These are phyloP conservation scores for Magallana gigas DNA, from an alignment of 1,140 invertebrate genomes.

Conservation along the genomic window DNA sequence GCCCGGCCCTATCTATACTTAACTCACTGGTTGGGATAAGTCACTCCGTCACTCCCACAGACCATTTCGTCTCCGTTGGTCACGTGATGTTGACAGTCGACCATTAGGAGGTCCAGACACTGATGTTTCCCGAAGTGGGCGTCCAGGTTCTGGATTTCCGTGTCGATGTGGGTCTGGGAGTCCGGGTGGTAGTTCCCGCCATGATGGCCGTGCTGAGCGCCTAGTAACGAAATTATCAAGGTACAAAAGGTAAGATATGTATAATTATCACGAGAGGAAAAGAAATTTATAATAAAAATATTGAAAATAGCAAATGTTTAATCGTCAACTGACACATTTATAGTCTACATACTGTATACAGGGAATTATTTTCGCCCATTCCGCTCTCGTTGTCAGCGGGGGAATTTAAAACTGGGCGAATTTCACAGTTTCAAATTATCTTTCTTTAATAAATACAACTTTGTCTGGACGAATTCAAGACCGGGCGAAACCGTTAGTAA, in stretches of 20 bases:
- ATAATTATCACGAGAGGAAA: too few relatives aligned
- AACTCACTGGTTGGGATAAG: constrained; percentile 17
- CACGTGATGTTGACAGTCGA: constrained; percentile 13
- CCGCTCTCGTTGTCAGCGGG: too few relatives aligned
- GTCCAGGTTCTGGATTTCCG: neutral
- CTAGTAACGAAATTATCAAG: neutral
- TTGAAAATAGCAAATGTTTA: too few relatives aligned
- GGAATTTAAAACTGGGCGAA: too few relatives aligned
- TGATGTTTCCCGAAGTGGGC: constrained; percentile 23
- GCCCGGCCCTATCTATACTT: neutral
- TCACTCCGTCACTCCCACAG: constrained; percentile 29
- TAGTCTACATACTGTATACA: too few relatives aligned
- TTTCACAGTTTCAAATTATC: too few relatives aligned
- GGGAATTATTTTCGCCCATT: too few relatives aligned
- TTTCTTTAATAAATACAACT: too few relatives aligned
- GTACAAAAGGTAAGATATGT: neutral
- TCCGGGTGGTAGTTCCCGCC: neutral
- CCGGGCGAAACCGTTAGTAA: too few relatives aligned
- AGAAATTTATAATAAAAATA: too few relatives aligned
- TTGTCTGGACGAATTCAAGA: too few relatives aligned
- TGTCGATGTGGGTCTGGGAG: constrained; percentile 2
- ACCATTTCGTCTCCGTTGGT: constrained; percentile 19
- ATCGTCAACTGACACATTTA: too few relatives aligned
- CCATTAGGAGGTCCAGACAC: constrained; percentile 33
- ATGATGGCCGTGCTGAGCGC: constrained; percentile 28